A percentile compares a stretch with the other conserved stretches of the same genome.
phyloP scores from a whole-genome alignment of 1,140 invertebrate genomes.

The Brachionus angularis region DNA sequence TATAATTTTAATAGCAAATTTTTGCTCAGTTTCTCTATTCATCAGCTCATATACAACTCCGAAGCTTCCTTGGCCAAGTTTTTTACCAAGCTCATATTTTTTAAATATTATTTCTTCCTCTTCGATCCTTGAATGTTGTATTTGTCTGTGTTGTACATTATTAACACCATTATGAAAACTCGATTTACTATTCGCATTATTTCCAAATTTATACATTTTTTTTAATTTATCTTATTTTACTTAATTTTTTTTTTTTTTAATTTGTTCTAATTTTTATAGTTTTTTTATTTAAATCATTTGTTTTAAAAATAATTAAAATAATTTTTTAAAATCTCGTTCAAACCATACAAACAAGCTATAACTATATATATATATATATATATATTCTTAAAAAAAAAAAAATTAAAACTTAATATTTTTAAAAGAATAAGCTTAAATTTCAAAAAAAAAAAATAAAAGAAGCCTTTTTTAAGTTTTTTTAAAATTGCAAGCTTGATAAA shows the following conservation, averaged over 20 bases:
- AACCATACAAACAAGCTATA: neutral
- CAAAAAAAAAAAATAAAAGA: constrained; percentile 16
- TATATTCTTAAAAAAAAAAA: too few relatives aligned
- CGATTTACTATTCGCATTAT: constrained; percentile 21
- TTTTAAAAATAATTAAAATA: neutral
- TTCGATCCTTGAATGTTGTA: constrained; percentile 53
- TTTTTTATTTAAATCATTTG: constrained; percentile 7
- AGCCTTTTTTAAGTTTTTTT: constrained; percentile 17
- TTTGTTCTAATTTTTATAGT: too few relatives aligned
- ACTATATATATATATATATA: neutral
- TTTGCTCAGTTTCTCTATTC: constrained; percentile 52
- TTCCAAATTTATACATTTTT: constrained; percentile 32
- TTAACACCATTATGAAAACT: neutral
- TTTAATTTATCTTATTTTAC: too few relatives aligned
- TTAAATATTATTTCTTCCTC: constrained; percentile 51
- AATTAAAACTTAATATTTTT: too few relatives aligned
- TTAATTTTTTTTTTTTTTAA: constrained; percentile 5
- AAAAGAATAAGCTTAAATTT: too few relatives aligned
- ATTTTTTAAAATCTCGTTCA: constrained; percentile 17
- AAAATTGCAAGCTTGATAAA: constrained; percentile 29
- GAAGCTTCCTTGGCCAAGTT: constrained; percentile 61
- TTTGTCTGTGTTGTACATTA: too few relatives aligned
- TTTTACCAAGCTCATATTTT: constrained; percentile 49
- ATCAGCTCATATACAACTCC: constrained; percentile 59
- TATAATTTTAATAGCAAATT: constrained; percentile 62